phyloP scores from a whole-genome alignment of 2,113 vertebrate species.

The Peucedramus taeniatus region DNA sequence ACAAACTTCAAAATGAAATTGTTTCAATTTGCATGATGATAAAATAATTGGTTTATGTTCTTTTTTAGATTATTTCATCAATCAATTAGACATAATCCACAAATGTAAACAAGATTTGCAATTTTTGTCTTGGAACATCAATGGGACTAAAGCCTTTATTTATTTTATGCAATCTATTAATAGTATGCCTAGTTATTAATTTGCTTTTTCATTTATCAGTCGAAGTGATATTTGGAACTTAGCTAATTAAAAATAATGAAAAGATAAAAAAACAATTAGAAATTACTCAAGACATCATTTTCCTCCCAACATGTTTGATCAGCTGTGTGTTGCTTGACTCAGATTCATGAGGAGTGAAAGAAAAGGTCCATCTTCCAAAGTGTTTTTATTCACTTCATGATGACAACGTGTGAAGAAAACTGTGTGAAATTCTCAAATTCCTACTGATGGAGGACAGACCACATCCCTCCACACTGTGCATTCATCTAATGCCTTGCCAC shows the following conservation, averaged over 20 bases:
- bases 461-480: background rate
- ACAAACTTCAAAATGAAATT: slow-evolving; percentile 66
- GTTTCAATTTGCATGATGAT: slow-evolving; percentile 49
- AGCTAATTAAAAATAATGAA: background rate
- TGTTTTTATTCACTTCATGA: background rate
- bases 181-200: background rate
- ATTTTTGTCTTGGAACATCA: slow-evolving; percentile 6
- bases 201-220: background rate
- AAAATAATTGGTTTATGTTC: slow-evolving; percentile 39
- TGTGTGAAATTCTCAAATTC: background rate
- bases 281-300: background rate
- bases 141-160: background rate
- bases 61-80: slow-evolving; percentile 4
- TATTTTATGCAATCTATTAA: background rate
- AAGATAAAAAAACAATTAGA: background rate
- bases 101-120: slow-evolving; percentile 29
- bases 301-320: background rate
- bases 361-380: background rate
- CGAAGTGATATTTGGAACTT: background rate
- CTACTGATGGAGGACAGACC: background rate
- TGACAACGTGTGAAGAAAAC: background rate
- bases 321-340: background rate
- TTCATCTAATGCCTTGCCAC: background rate
- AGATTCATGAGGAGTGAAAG: background rate
- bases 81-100: slow-evolving; percentile 38